A percentile compares a stretch with the other conserved stretches of the same genome.
Conservation (phyloP, 2,888 invertebrate species). For the Caenorhabditis japonica region DNA sequence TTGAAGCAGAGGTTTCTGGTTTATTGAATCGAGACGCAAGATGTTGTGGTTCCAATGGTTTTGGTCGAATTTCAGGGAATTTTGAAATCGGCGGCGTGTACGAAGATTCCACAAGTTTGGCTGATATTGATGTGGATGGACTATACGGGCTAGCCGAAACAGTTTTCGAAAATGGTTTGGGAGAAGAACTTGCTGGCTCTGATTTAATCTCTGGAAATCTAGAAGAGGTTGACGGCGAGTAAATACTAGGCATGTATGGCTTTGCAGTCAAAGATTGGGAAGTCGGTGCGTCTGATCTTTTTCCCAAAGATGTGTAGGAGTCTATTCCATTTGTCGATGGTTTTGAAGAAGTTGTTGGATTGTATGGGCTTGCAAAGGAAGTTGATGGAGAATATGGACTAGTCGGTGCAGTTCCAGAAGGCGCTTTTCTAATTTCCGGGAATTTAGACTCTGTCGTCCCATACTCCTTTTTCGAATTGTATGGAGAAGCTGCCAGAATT, state of each 20-base stretch:
- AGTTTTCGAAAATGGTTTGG: too few relatives aligned
- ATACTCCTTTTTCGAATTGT: too few relatives aligned
- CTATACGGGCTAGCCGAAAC: too few relatives aligned
- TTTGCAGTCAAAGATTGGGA: constrained; percentile 1
- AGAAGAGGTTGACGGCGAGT: constrained; percentile 4
- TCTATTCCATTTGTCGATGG: neutral
- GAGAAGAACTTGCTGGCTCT: too few relatives aligned
- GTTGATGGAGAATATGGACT: too few relatives aligned
- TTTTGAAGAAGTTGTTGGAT: neutral
- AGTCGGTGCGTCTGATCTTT: neutral
- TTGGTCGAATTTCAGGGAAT: constrained; percentile 34
- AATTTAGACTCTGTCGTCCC: too few relatives aligned
- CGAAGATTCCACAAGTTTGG: too few relatives aligned
- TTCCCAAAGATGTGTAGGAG: neutral
- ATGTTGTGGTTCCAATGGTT: neutral
- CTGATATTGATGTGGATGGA: too few relatives aligned
- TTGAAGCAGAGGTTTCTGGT: neutral
- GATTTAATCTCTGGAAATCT: neutral
- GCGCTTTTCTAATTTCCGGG: too few relatives aligned
- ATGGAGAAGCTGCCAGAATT: too few relatives aligned
- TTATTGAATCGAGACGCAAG: too few relatives aligned
- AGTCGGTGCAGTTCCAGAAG: too few relatives aligned
- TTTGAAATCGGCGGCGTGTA: constrained; percentile 19
- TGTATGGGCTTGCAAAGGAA: neutral
- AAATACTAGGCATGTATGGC: neutral